Percentiles rank a stretch among this genome's conserved stretches.
phyloP scores from a whole-genome alignment of 1,140 invertebrate genomes.

The Drosophila sechellia region DNA sequence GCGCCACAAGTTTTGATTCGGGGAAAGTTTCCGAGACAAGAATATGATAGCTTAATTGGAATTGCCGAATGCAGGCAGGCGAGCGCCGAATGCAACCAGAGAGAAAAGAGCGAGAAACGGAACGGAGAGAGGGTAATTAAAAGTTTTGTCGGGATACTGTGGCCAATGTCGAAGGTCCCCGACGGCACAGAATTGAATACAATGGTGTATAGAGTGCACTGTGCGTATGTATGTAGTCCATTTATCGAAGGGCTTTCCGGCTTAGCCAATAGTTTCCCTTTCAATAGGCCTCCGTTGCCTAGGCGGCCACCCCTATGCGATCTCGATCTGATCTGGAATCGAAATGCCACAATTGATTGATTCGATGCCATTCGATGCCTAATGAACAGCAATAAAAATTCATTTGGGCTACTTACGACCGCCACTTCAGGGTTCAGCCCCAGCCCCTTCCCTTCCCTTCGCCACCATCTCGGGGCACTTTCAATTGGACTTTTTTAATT shows the following conservation, averaged over 20 bases:
- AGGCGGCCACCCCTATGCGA: constrained; percentile 38
- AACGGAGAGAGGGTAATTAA: constrained; percentile 43
- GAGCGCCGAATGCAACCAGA: constrained; percentile 7
- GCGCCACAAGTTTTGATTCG: constrained; percentile 50
- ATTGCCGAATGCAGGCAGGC: constrained; percentile 43
- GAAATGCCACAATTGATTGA: constrained; percentile 53
- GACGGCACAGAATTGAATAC: constrained; percentile 16
- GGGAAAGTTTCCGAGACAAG: constrained; percentile 55
- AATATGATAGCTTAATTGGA: constrained; percentile 61
- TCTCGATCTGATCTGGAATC: constrained; percentile 32
- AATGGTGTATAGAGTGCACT: not conserved
- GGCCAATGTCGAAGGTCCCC: constrained; percentile 32
- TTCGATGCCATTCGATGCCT: constrained; percentile 34
- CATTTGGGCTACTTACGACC: constrained; percentile 46
- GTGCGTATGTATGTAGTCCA: not conserved
- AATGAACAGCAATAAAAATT: constrained; percentile 59
- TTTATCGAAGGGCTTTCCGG: constrained; percentile 12
- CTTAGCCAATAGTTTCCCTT: constrained; percentile 12
- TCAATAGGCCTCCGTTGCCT: not conserved
- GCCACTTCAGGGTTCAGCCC: constrained; percentile 7
- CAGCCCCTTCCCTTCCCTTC: no score
- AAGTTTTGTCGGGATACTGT: constrained; percentile 43
- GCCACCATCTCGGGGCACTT: constrained; percentile 6
- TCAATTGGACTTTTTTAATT: constrained; percentile 75
- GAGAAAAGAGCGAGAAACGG: constrained; percentile 5